Base-by-base conservation (phyloP, 37 sponge, comb jelly and placozoan species). In the Oscarella lobularis region DNA sequence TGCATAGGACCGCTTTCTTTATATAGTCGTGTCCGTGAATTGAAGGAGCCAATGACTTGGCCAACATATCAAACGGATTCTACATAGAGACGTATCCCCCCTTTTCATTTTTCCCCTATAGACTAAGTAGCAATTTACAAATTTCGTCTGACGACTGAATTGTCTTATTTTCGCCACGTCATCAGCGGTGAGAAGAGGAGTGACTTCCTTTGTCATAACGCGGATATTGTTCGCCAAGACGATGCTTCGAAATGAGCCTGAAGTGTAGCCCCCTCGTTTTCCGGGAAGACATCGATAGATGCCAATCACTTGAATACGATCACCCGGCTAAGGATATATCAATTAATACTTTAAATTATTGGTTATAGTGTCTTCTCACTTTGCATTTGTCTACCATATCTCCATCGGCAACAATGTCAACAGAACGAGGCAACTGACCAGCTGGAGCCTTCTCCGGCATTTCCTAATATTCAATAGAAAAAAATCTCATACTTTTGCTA, bases 361-460 rank as follows among this genome's bases (percentile, higher is more conserved):
- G 40, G 66, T 68, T 29, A n/a, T n/a, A n/a, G n/a, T n/a, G n/a
- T n/a, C n/a, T n/a, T n/a, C 73, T 40, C 39, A 85, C 91, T 75
- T 94, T 98, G 79, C 95, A 90, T 3, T 55, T 73, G 79, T 98
- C 99, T 48, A 94, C 95, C 14, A 98, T 68, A 72, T 98, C 95
- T 60, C 83, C 92, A 75, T 94, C 92, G 3, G 85, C 73, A 32
- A 98, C 84, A 38, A 94, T 77, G 20, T 98, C 99, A 27, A 98
- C 86, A 30, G 92, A 90, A 0, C 99, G 86, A 37, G 99, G 99
- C 33, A 98, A 80, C 83, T 98, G 99, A 3, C 99, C 99, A 3
- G 99, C 92, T 37, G 99, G 99, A 33, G 99, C 87, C 55, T 84
- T 90, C 82, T 98, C 99, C 41, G 99, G 99, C 88, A 93, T 88